Conservation (phyloP, 1,140 invertebrate species). For the Zaprionus davidi region DNA sequence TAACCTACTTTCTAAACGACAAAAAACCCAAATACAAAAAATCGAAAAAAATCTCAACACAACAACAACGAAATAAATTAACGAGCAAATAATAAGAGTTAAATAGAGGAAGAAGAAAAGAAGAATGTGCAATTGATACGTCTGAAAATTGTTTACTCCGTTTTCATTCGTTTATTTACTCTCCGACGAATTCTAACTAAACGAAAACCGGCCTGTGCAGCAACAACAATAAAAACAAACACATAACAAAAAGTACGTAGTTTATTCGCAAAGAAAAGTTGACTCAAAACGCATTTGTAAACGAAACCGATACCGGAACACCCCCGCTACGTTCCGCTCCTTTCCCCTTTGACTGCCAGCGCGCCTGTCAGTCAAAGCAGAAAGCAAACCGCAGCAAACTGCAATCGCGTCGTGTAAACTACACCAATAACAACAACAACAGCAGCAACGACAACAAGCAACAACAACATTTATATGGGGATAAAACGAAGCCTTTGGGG, state of each 20-base stretch:
- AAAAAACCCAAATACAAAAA: slow-evolving; percentile 45
- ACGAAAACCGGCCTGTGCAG: slow-evolving; percentile 25
- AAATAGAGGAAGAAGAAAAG: slow-evolving; percentile 11
- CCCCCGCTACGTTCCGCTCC: background rate
- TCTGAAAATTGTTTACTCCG: slow-evolving; percentile 51
- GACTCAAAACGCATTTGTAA: slow-evolving; percentile 68
- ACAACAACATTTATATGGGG: slow-evolving; percentile 27
- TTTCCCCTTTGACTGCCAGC: slow-evolving; percentile 7
- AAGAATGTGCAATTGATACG: slow-evolving; percentile 72
- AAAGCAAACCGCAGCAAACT: slow-evolving; percentile 60
- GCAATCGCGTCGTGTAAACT: slow-evolving; percentile 59
- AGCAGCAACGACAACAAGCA: slow-evolving; percentile 24
- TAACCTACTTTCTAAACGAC: slow-evolving; percentile 80
- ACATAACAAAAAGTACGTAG: slow-evolving; percentile 7
- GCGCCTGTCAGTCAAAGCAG: slow-evolving; percentile 35
- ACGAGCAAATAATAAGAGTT: slow-evolving; percentile 64
- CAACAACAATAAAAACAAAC: slow-evolving; percentile 25
- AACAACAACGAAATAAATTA: slow-evolving; percentile 69
- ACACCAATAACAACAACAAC: slow-evolving; percentile 52
- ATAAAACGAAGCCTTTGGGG: slow-evolving; percentile 48
- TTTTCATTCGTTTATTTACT: slow-evolving; percentile 47
- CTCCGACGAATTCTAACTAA: slow-evolving; percentile 48
- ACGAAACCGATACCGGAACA: slow-evolving; percentile 58
- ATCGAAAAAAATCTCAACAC: slow-evolving; percentile 50
- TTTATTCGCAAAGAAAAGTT: slow-evolving; percentile 39